Evolutionary conservation across 2,888 invertebrate genomes (phyloP), one percentile per base, ranked within the genome.

Genomic region (Lasius platythorax): DNA sequence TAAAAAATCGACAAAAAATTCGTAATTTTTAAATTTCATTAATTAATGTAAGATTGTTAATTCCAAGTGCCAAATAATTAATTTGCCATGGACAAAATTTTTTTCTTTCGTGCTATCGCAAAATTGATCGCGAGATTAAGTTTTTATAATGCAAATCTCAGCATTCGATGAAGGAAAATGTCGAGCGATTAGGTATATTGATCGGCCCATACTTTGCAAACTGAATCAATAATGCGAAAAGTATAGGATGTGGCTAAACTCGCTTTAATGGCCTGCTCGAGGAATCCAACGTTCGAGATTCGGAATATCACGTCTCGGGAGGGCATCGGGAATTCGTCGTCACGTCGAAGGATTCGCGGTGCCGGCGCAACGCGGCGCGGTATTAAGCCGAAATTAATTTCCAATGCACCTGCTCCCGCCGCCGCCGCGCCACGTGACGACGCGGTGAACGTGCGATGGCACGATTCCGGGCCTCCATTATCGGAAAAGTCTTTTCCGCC

Each of bases 311-410:
- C 79, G 79, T 81, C 79, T 81, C 79, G 74, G 53, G 53, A 50
- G 18, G 61, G 46, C 58, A 73, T 73, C 79, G 79, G 53, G 84
- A 83, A 74, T 83, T 86, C 84, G 72, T 84, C 81, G 53, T 53
- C 63, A 53, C 64, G 46, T 58, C 82, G 75, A 74, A 68, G 83
- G 72, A 83, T 75, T 28, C 74, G 74, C 68, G 68, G 74, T 53
- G 82, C 37, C 72, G 56, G 46, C 67, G 70, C 33, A 64, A 46
- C 43, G 9, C 64, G 75, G 58, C 82, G 58, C 72, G 83, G 84
- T 78, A 84, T 84, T 86, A 88, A 92, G 89, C 89, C 82, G 91
- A 93, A 92, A 93, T 93, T 93, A 92, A 93, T 93, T 92, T 91
- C 86, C 89, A 89, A 89, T 89, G 89, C 91, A 92, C 87, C 92